Conservation (phyloP, 2,113 vertebrate species). For the Periophthalmus modestus region DNA sequence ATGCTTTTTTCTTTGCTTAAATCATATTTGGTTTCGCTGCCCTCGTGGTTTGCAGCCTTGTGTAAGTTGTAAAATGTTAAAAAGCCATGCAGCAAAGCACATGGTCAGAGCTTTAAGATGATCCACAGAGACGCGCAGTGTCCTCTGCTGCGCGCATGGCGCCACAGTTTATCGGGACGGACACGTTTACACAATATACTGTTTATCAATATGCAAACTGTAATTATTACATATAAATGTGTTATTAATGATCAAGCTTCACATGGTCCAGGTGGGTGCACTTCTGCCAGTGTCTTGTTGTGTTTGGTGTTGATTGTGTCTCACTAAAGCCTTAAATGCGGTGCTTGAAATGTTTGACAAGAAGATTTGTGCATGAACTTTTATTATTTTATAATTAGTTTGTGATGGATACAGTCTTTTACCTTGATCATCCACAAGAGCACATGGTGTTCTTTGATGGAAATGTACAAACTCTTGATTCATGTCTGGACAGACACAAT, state of each 20-base stretch:
- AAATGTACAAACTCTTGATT: slow-evolving; percentile 2
- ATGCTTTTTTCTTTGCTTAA: background rate
- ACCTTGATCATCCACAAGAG: background rate
- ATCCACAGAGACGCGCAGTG: background rate
- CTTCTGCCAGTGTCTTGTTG: background rate
- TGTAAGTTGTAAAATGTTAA: slow-evolving; percentile 8
- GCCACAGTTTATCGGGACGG: background rate
- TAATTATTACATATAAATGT: background rate
- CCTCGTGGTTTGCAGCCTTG: slow-evolving; percentile 1
- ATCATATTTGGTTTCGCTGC: background rate
- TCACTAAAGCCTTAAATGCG: background rate
- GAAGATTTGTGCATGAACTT: background rate
- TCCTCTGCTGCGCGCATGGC: background rate
- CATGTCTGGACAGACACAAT: slow-evolving; percentile 39
- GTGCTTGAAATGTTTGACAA: background rate
- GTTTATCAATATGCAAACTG: too few relatives aligned
- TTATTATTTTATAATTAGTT: background rate
- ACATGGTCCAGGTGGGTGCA: background rate
- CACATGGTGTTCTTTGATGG: background rate
- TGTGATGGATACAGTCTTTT: background rate
- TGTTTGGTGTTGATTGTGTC: too few relatives aligned
- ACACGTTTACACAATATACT: too few relatives aligned
- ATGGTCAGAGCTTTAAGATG: slow-evolving; percentile 2
- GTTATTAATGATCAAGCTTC: background rate
- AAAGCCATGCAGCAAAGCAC: slow-evolving; percentile 16